phyloP scores from a whole-genome alignment of 2,888 invertebrate genomes.

The Cerastis leucographa region DNA sequence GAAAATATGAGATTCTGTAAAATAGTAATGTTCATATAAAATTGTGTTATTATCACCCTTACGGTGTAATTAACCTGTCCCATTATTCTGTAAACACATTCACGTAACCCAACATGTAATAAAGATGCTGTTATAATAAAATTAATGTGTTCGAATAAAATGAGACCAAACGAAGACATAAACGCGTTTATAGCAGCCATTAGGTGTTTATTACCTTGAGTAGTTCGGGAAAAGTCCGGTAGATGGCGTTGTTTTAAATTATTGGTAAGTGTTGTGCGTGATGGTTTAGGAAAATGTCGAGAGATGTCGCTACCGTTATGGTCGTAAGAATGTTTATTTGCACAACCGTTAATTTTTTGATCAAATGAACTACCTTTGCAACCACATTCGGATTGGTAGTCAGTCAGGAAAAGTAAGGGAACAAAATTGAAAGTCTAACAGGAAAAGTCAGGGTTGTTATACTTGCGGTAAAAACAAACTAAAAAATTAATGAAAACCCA shows the following conservation, averaged over 20 bases:
- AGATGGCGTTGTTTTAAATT: slow-evolving; percentile 37
- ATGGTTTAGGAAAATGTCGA: slow-evolving; percentile 14
- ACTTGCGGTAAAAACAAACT: too few relatives aligned
- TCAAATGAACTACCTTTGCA: background rate
- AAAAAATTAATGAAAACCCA: background rate
- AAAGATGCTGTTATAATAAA: slow-evolving; percentile 24
- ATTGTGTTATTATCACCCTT: background rate
- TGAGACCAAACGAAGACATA: slow-evolving; percentile 28
- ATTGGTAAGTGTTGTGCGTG: background rate
- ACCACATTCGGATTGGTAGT: too few relatives aligned
- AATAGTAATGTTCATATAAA: background rate
- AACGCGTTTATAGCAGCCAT: slow-evolving; percentile 11
- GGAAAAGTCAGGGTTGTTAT: background rate
- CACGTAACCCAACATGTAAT: slow-evolving; percentile 18
- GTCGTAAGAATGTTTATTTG: background rate
- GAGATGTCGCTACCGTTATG: slow-evolving; percentile 39
- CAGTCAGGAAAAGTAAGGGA: too few relatives aligned
- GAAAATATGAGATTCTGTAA: background rate
- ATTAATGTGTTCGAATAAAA: slow-evolving; percentile 42
- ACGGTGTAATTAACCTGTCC: background rate
- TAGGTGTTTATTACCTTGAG: background rate
- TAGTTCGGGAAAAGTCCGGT: slow-evolving; percentile 17
- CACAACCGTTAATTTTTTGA: background rate
- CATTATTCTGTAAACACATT: slow-evolving; percentile 24
- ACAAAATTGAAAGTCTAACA: too few relatives aligned